Evolutionary conservation across 2,797 vertebrate species (phyloP).

Genomic region (Pagetopsis macropterus): DNA sequence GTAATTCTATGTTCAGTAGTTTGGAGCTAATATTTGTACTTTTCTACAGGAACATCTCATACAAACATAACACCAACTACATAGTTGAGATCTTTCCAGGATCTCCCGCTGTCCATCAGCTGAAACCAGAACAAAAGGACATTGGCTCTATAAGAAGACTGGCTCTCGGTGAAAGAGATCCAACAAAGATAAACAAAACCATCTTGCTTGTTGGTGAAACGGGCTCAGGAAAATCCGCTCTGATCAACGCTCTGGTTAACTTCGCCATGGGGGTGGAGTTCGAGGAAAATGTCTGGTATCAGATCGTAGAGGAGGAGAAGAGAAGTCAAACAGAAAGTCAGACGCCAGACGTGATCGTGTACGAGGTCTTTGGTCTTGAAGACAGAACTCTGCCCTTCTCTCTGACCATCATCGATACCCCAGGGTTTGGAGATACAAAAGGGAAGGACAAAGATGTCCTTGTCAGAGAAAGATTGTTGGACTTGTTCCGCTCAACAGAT

Average conservation of each 20-base stretch:
- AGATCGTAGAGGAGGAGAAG: fast-evolving
- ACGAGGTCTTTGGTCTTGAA: constrained; percentile 25
- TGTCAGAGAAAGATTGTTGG: not conserved
- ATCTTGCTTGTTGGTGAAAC: constrained; percentile 37
- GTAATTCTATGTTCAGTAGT: too few species aligned
- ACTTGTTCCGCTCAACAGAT: not conserved
- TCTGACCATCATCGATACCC: constrained; percentile 45
- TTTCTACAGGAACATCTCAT: too few species aligned
- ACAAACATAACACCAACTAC: too few species aligned
- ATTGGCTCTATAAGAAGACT: constrained; percentile 2
- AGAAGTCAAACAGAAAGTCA: not conserved
- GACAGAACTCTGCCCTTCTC: constrained; percentile 20
- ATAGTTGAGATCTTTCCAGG: not conserved
- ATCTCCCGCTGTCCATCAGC: not conserved
- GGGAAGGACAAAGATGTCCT: fast-evolving
- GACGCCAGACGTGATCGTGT: constrained; percentile 28
- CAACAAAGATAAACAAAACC: constrained; percentile 1
- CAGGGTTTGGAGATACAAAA: constrained; percentile 7
- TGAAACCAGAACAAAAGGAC: not conserved
- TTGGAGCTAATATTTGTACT: too few species aligned
- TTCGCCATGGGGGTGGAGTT: constrained; percentile 22
- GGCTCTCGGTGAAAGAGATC: constrained; percentile 1
- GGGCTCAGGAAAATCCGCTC: constrained; percentile 17
- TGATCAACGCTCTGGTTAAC: constrained; percentile 29
- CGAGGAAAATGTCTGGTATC: constrained; percentile 24